Evolutionary conservation across 2,888 invertebrate genomes (phyloP).

Genomic region (Trissonchulus latispiculum): DNA sequence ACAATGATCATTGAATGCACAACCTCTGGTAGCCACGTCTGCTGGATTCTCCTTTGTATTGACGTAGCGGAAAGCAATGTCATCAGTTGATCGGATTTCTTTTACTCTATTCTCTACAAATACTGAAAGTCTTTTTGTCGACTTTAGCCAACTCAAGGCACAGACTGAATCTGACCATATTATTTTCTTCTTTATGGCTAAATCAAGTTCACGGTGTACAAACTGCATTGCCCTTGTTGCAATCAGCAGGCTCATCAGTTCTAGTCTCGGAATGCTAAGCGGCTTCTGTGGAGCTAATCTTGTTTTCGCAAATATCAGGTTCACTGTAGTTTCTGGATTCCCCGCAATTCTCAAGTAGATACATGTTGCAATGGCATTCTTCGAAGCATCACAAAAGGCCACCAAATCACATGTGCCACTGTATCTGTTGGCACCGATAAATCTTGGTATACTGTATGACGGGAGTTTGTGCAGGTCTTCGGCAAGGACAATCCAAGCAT

Average conservation of each 20-base stretch:
- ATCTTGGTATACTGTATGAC: not conserved
- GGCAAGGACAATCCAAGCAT: constrained; percentile 27
- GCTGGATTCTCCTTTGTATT: constrained; percentile 31
- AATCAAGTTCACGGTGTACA: constrained; percentile 27
- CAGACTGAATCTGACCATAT: constrained; percentile 29
- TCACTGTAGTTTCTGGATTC: not conserved
- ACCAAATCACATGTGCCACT: not conserved
- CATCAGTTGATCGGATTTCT: constrained; percentile 27
- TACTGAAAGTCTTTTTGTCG: constrained; percentile 2
- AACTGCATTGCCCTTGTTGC: constrained; percentile 22
- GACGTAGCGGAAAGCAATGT: constrained; percentile 32
- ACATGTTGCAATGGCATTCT: constrained; percentile 29
- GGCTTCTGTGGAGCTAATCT: constrained; percentile 31
- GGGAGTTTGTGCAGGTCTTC: constrained; percentile 22
- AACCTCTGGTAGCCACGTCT: constrained; percentile 26
- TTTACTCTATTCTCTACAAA: constrained; percentile 32
- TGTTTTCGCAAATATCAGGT: constrained; percentile 26
- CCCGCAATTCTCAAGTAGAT: constrained; percentile 26
- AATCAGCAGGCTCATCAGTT: constrained; percentile 16
- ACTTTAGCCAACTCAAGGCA: constrained; percentile 29
- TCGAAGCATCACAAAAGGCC: constrained; percentile 32
- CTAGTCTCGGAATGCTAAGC: constrained; percentile 28
- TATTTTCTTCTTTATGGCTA: constrained; percentile 21
- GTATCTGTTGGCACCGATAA: not conserved
- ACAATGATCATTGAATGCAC: too few relatives aligned